Evolutionary conservation across 2,888 invertebrate genomes (phyloP), one percentile per base, ranked within the genome.

Genomic region (Dynastes maya): DNA sequence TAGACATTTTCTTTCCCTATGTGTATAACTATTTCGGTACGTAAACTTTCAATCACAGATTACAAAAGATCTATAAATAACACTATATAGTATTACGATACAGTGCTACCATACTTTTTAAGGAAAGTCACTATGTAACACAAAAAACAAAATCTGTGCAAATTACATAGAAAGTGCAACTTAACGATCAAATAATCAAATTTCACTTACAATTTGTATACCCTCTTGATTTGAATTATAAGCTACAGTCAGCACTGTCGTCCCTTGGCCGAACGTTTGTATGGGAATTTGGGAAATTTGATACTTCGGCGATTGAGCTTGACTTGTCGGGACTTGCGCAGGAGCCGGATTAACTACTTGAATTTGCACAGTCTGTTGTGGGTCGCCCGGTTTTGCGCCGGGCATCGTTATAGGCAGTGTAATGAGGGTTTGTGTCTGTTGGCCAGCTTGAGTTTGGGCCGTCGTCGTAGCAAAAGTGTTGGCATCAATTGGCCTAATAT

Each of bases 321-420:
- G 86, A 79, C 83, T 86, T 13, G 86, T 84, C 63, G 87, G 87
- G 32, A 86, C 84, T 40, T 87, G 86, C 29, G 85, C 81, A 64
- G 85, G 85, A 58, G 86, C 83, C 3, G 86, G 86, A 81, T 88
- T 89, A 13, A 88, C 87, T 70, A 88, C 87, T 88, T 95, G 95
- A 80, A 95, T 95, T 88, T 95, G 95, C 58, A 95, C 93, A 58
- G 94, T 95, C 83, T 93, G 94, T 83, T 94, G 94, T 0, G 95
- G 94, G 85, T 95, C 95, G 82, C 93, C 94, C 67, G 93, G 93
- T 84, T 95, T 95, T 1, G 92, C 90, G 3, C 95, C 95, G 0
- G 95, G 94, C 88, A 95, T 92, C 11, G 94, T 91, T 82, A 95
- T 94, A 45, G 95, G 95, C 86, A 95, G 88, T n/a, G 95, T 93